Conservation (phyloP, 2,113 vertebrate species). For the Paralichthys olivaceus region DNA sequence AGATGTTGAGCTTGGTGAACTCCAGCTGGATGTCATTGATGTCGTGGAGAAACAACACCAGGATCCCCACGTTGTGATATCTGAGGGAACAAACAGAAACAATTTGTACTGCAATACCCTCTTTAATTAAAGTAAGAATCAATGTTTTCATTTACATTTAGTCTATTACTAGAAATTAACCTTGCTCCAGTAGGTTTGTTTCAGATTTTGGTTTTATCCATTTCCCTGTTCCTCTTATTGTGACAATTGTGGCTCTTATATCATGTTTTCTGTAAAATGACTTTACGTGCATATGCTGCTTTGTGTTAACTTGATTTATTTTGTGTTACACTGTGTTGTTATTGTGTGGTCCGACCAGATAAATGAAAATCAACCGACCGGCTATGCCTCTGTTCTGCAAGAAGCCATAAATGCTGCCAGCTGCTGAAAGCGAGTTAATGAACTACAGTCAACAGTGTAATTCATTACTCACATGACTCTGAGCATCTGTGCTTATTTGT, state of each 20-base stretch:
- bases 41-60: conserved; percentile 96
- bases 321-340: neutral
- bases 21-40: conserved; percentile 93
- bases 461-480: neutral
- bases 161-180: conserved; percentile 6
- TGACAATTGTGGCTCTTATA: neutral
- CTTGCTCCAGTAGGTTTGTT: too few species aligned
- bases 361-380: neutral
- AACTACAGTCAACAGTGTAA: neutral
- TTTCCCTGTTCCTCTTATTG: neutral
- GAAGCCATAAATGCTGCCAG: neutral
- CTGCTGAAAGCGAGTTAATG: neutral
- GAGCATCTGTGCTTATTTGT: neutral
- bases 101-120: neutral
- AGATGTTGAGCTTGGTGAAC: conserved; percentile 96
- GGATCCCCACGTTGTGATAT: conserved; percentile 94
- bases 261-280: neutral
- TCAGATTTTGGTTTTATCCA: neutral
- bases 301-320: neutral
- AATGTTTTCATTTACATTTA: neutral
- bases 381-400: neutral
- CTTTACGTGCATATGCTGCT: neutral
- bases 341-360: neutral
- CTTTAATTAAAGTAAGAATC: too few species aligned
- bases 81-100: conserved; percentile 67